Conservation (phyloP, 92 coral and sea anemone genomes). For the Phenganax marumi region DNA sequence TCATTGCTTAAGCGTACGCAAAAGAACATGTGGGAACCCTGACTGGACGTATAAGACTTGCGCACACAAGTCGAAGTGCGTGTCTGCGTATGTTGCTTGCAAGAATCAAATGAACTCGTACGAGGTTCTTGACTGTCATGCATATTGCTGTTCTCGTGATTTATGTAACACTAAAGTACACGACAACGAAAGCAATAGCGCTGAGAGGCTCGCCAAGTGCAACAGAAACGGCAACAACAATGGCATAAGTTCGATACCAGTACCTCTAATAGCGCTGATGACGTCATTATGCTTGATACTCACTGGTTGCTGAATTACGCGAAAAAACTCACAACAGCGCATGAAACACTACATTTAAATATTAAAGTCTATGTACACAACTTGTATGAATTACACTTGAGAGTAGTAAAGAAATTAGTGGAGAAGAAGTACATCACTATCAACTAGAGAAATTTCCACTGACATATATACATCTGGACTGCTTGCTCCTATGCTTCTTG, state of each 20-base stretch:
- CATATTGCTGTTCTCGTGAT: constrained; percentile 3
- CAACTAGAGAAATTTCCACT: not conserved
- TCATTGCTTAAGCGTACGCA: constrained; percentile 23
- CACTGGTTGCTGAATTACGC: too few species aligned
- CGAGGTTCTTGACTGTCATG: not conserved
- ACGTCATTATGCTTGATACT: not conserved
- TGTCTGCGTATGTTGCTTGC: constrained; percentile 14
- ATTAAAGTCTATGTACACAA: not conserved
- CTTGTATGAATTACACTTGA: not conserved
- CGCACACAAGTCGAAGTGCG: not conserved
- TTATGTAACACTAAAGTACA: constrained; percentile 13
- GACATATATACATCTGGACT: too few species aligned
- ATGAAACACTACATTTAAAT: not conserved
- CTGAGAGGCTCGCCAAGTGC: too few species aligned
- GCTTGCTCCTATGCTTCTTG: too few species aligned
- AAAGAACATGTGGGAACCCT: not conserved
- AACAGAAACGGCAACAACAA: not conserved
- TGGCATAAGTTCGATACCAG: not conserved
- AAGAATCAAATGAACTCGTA: not conserved
- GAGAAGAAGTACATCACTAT: not conserved
- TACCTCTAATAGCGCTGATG: not conserved
- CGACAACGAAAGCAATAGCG: not conserved
- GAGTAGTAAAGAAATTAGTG: not conserved
- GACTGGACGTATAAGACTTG: constrained; percentile 7
- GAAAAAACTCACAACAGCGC: not conserved